These are phyloP conservation scores for Rhopalosiphum padi DNA, from an alignment of 1,140 invertebrate genomes.

Conservation along the genomic window DNA sequence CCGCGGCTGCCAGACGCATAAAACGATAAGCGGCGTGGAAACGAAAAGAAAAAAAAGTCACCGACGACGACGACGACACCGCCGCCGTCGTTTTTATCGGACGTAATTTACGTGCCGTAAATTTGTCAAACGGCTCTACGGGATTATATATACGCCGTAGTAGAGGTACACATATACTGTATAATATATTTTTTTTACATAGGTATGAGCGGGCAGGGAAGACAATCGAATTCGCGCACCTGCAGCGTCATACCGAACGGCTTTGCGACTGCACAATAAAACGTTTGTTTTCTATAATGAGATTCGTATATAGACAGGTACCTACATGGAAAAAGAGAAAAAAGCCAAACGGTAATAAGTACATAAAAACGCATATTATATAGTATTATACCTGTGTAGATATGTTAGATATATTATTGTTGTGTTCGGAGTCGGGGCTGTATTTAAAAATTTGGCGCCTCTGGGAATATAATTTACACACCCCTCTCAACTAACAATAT, in stretches of 20 bases:
- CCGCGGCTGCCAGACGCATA: background rate
- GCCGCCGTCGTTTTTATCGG: background rate
- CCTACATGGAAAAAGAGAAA: background rate
- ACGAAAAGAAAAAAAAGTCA: background rate
- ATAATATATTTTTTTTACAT: background rate
- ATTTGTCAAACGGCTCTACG: conserved; percentile 38
- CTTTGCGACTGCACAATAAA: background rate
- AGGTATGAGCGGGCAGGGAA: background rate
- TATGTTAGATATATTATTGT: background rate
- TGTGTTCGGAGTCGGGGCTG: background rate
- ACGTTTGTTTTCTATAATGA: conserved; percentile 9
- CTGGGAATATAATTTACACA: too few relatives aligned
- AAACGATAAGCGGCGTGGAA: background rate
- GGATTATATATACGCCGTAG: background rate
- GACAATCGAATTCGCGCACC: conserved; percentile 15
- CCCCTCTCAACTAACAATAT: too few relatives aligned
- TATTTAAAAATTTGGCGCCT: too few relatives aligned
- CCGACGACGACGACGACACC: background rate
- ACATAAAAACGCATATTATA: background rate
- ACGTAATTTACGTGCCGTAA: conserved; percentile 39
- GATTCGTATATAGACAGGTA: background rate
- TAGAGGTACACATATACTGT: background rate
- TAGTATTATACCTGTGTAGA: background rate
- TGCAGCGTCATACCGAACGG: background rate
- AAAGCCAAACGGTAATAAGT: background rate